A percentile compares a stretch with the other conserved stretches of the same genome.
Conservation (phyloP, 1,140 invertebrate genomes). For the Thrips palmi region DNA sequence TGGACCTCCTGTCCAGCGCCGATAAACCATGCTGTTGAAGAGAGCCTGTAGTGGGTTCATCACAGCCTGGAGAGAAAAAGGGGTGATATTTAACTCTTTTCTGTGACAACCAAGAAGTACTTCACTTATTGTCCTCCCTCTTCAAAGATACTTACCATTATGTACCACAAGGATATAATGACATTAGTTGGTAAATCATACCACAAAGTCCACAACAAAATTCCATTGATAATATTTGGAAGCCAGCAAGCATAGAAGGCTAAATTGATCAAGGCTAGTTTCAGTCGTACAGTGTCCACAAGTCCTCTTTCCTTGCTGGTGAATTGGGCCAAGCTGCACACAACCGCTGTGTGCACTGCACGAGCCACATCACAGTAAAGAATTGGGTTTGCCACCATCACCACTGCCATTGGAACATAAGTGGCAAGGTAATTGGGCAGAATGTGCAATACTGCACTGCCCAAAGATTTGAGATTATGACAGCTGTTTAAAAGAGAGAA, state of each 20-base stretch:
- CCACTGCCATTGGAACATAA: slow-evolving; percentile 46
- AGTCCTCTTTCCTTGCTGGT: slow-evolving; percentile 50
- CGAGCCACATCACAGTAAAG: slow-evolving; percentile 44
- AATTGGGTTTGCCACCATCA: slow-evolving; percentile 58
- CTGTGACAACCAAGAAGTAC: not conserved
- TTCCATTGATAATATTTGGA: slow-evolving; percentile 57
- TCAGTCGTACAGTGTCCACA: slow-evolving; percentile 36
- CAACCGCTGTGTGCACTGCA: slow-evolving; percentile 39
- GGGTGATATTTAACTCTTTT: not conserved
- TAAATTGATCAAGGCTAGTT: slow-evolving; percentile 55
- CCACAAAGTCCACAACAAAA: slow-evolving; percentile 59
- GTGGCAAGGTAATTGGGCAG: slow-evolving; percentile 61
- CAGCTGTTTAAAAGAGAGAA: slow-evolving; percentile 37
- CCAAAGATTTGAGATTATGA: slow-evolving; percentile 37
- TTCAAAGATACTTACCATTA: slow-evolving; percentile 40
- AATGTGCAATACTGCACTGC: slow-evolving; percentile 39
- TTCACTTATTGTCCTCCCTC: not conserved
- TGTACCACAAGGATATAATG: slow-evolving; percentile 55
- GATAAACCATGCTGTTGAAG: slow-evolving; percentile 57
- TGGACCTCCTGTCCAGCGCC: no score
- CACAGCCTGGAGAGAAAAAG: slow-evolving; percentile 37
- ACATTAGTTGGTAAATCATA: slow-evolving; percentile 42
- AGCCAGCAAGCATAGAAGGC: slow-evolving; percentile 68
- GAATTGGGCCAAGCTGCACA: slow-evolving; percentile 37
- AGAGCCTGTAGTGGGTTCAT: slow-evolving; percentile 66